Base-by-base conservation (phyloP, 2,797 vertebrate species). In the Peromyscus attwateri region DNA sequence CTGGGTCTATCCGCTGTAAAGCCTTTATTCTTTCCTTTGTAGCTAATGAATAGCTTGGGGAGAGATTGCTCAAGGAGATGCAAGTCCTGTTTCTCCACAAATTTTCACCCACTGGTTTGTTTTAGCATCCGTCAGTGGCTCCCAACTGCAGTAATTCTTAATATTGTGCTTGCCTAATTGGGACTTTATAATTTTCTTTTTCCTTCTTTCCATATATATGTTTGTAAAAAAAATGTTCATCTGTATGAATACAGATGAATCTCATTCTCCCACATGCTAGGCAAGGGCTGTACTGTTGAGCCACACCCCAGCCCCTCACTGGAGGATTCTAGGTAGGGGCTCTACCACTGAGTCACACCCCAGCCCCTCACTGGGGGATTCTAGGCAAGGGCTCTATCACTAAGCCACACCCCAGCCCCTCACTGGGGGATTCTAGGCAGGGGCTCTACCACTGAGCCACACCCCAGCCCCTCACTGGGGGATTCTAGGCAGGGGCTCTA, bases 161-260 rank as follows among this genome's bases (percentile, higher is more conserved):
- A 57, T 5, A 1, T 14, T 40, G 21, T 34, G 31, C 55, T 91
- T 34, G 29, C 49, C 80, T 87, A 7, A 75, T 37, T 64, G 76
- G 71, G 80, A 77, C 34, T 95, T 94, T 91, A 40, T 60, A 60
- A 68, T 71, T 94, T 96, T 76, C 89, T 85, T 91, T 31, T 87
- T 87, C 10, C 64, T 21, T 88, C 49, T 90, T 84, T 76, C 34
- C 46, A 57, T 73, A 73, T 66, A 55, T 77, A 31, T 55, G 40
- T 29, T 82, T 80, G 14, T 31, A 31, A 77, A 77, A 77, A 19
- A 27, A 40, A 40, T 83, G 34, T 1, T 64, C 37, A 64, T 64
- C 62, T 64, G 37, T 52, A 27, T 68, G 46, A 75, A 2, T 43
- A 16, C 23, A 25, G 17, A 75, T 40, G 16, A 29, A 62, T 46